These are phyloP conservation scores for Neodiprion pinetum DNA, from an alignment of 1,140 invertebrate genomes.

Conservation along the genomic window DNA sequence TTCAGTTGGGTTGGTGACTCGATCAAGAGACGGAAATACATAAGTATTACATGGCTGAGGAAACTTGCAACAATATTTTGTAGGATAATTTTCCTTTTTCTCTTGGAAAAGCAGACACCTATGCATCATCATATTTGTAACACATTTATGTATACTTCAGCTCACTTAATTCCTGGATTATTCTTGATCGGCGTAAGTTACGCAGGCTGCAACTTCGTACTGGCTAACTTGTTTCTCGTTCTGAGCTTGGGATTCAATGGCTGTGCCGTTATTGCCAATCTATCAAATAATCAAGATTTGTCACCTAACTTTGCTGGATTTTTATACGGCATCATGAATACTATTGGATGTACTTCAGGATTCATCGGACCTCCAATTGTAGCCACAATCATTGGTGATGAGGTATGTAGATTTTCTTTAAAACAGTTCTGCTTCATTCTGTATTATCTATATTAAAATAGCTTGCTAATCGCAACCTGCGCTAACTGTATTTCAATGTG, in stretches of 20 bases:
- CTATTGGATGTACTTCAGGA: slow-evolving; percentile 69
- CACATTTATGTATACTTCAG: slow-evolving; percentile 52
- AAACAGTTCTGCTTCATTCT: not conserved
- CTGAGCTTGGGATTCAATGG: slow-evolving; percentile 82
- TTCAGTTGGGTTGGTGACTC: slow-evolving; percentile 72
- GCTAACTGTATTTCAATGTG: not conserved
- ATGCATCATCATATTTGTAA: not conserved
- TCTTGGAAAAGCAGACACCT: not conserved
- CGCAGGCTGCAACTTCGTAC: slow-evolving; percentile 67
- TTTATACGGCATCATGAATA: slow-evolving; percentile 77
- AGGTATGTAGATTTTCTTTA: not conserved
- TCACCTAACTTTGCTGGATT: slow-evolving; percentile 81
- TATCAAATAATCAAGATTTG: slow-evolving; percentile 84
- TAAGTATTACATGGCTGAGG: slow-evolving; percentile 68
- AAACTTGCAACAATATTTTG: slow-evolving; percentile 74
- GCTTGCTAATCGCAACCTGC: not conserved
- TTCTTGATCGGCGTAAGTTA: slow-evolving; percentile 71
- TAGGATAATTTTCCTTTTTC: slow-evolving; percentile 53
- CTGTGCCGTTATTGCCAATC: slow-evolving; percentile 78
- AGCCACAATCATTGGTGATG: slow-evolving; percentile 44
- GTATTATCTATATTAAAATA: not conserved
- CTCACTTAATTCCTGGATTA: slow-evolving; percentile 74
- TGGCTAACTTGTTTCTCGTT: slow-evolving; percentile 71
- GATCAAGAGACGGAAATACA: slow-evolving; percentile 62
- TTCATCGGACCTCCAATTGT: slow-evolving; percentile 68